Conservation (phyloP, 2,797 vertebrate species). For the Morelia viridis region DNA sequence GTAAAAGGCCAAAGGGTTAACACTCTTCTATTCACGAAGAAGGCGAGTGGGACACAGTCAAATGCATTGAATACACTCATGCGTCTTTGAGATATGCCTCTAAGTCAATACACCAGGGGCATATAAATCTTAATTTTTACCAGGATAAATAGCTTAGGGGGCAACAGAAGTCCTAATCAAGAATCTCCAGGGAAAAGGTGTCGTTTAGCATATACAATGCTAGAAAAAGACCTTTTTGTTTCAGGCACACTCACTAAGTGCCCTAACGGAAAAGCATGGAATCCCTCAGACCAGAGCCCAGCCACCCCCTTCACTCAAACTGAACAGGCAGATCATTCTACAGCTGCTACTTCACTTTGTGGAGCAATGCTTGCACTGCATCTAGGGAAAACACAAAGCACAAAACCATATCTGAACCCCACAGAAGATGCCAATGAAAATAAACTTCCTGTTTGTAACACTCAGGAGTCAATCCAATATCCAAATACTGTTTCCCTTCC, state of each 20-base stretch:
- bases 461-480: not conserved
- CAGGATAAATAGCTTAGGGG: conserved; percentile 52
- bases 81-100: conserved; percentile 43
- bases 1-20: conserved; percentile 64
- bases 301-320: conserved; percentile 20
- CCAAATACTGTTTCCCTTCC: not conserved
- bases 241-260: conserved; percentile 47
- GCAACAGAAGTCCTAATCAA: conserved; percentile 44
- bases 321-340: conserved; percentile 41
- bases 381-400: conserved; percentile 31
- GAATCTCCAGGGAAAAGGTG: conserved; percentile 58
- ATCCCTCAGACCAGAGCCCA: conserved; percentile 38
- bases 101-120: conserved; percentile 47
- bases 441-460: not conserved
- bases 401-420: conserved; percentile 21
- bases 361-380: conserved; percentile 23
- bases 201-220: conserved; percentile 54
- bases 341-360: conserved; percentile 18
- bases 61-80: conserved; percentile 46
- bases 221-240: conserved; percentile 62
- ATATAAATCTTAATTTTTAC: conserved; percentile 64
- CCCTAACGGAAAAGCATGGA: conserved; percentile 48
- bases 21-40: conserved; percentile 52
- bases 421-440: conserved; percentile 32
- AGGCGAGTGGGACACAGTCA: conserved; percentile 54